Evolutionary conservation across 2,888 invertebrate genomes (phyloP).

Genomic region (Andrena marginata): DNA sequence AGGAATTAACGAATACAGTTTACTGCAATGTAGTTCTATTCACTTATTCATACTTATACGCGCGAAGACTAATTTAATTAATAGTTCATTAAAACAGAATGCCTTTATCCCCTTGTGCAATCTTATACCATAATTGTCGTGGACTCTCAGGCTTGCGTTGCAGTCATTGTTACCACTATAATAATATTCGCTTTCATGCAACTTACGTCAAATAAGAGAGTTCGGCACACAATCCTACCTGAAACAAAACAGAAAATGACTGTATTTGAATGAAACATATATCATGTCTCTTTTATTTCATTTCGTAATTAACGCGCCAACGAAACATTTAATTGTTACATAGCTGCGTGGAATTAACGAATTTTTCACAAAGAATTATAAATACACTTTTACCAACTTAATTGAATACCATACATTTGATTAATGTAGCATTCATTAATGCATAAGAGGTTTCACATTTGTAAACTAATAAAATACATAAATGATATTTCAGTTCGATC

Average conservation of each 20-base stretch:
- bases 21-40: too few relatives aligned
- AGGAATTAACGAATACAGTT: too few relatives aligned
- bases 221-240: constrained; percentile 33
- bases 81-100: neutral
- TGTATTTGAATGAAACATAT: neutral
- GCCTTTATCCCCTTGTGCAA: neutral
- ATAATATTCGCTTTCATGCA: neutral
- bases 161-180: neutral
- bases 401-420: neutral
- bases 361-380: neutral
- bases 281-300: neutral
- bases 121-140: constrained; percentile 4
- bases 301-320: neutral
- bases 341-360: neutral
- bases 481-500: neutral
- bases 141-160: neutral
- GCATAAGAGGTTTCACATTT: neutral
- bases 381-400: neutral
- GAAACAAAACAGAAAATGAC: constrained; percentile 38
- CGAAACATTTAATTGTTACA: neutral
- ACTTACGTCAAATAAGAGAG: constrained; percentile 25
- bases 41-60: too few relatives aligned
- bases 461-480: neutral
- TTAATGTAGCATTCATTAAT: neutral
- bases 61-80: constrained; percentile 10